phyloP scores from a whole-genome alignment of 2,888 invertebrate genomes.

The Beris chalybata region DNA sequence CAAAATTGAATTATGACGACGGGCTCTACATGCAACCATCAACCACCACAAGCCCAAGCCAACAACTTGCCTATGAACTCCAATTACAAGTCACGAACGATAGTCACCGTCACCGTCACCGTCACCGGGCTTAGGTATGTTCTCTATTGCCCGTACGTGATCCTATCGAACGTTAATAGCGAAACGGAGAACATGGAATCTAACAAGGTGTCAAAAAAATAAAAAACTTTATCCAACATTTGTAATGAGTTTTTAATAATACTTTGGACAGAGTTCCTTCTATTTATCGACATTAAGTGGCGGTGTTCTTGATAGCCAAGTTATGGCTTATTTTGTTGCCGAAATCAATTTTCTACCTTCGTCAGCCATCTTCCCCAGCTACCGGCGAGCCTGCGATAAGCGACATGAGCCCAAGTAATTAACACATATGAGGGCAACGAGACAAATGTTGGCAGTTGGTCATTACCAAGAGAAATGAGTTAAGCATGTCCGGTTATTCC shows the following conservation, averaged over 20 bases:
- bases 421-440: no score
- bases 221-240: neutral
- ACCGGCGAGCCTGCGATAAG: no score
- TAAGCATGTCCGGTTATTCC: no score
- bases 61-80: neutral
- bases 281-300: no score
- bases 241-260: constrained; percentile 8
- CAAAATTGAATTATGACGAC: constrained; percentile 25
- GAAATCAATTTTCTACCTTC: no score
- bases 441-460: no score
- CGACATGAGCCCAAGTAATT: no score
- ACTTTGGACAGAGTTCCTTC: no score
- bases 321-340: no score
- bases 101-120: neutral
- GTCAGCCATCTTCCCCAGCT: no score
- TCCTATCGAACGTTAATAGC: neutral
- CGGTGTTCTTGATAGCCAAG: no score
- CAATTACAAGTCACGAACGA: constrained; percentile 25
- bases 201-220: constrained; percentile 3
- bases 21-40: neutral
- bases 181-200: neutral
- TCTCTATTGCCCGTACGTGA: constrained; percentile 1
- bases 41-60: neutral
- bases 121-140: neutral
- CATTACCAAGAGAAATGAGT: no score